Conservation (phyloP, 2,797 vertebrate species). For the Characodon lateralis region DNA sequence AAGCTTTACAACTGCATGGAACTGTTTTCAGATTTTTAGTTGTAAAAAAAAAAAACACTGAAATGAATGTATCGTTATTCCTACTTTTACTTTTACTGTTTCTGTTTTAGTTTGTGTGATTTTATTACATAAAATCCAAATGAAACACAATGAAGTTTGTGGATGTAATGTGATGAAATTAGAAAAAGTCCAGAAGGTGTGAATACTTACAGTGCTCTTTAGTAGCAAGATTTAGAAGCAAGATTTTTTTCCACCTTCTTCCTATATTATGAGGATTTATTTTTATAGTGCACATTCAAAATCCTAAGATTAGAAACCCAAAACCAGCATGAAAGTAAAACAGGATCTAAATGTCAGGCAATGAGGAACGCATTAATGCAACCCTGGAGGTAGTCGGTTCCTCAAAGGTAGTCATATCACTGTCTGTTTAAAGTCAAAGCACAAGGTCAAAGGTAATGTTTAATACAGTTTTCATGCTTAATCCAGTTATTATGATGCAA, state of each 20-base stretch:
- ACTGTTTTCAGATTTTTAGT: not conserved
- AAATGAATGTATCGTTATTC: not conserved
- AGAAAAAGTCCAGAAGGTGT: not conserved
- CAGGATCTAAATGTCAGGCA: conserved; percentile 61
- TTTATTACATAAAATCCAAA: not conserved
- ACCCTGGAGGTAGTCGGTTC: conserved; percentile 45
- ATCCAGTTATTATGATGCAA: conserved; percentile 7
- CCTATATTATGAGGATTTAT: not conserved
- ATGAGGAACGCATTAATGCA: conserved; percentile 9
- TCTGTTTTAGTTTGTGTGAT: not conserved
- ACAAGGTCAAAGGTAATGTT: conserved; percentile 56
- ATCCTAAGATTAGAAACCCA: conserved; percentile 17
- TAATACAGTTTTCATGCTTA: conserved; percentile 29
- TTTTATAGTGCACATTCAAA: conserved; percentile 17
- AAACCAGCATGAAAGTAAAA: conserved; percentile 46
- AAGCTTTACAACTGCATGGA: not conserved
- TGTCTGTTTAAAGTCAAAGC: conserved; percentile 51
- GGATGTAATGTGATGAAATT: not conserved
- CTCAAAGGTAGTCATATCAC: conserved; percentile 35
- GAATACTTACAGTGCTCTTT: too few species aligned
- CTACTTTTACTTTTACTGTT: too few species aligned
- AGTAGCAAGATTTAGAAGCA: not conserved
- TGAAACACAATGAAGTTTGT: not conserved
- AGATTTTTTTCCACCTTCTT: conserved; percentile 1
- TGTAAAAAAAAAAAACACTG: not conserved